Percentiles rank a stretch among this genome's conserved stretches.
Conservation (phyloP, 2,113 vertebrate genomes). For the Semicossyphus pulcher region DNA sequence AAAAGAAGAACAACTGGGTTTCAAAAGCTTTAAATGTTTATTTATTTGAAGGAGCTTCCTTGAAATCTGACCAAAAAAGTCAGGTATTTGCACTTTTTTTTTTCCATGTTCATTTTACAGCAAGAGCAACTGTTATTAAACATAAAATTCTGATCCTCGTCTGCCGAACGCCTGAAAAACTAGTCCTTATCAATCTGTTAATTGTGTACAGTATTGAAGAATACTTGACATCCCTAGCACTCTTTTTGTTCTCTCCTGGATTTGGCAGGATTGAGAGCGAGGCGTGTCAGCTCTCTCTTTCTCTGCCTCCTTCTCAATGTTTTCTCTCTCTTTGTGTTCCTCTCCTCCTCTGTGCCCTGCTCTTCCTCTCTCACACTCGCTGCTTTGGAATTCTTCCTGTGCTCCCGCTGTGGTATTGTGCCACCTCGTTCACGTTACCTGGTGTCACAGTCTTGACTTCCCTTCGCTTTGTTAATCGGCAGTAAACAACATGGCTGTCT, state of each 20-base stretch:
- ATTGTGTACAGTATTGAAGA: conserved; percentile 21
- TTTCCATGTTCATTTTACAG: background rate
- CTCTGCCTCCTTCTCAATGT: background rate
- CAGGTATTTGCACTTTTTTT: background rate
- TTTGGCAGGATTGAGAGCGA: conserved; percentile 17
- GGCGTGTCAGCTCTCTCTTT: conserved; percentile 3
- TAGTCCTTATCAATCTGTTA: background rate
- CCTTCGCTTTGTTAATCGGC: conserved; percentile 85
- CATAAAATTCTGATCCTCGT: background rate
- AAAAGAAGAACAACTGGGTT: background rate
- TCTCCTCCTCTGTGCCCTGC: conserved; percentile 9
- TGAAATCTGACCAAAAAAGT: background rate
- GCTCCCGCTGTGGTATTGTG: conserved; percentile 69
- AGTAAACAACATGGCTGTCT: conserved; percentile 86
- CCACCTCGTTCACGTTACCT: conserved; percentile 79
- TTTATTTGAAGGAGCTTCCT: background rate
- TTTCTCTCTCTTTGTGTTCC: conserved; percentile 23
- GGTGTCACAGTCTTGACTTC: conserved; percentile 82
- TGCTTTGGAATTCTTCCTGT: conserved; percentile 69
- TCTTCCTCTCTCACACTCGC: conserved; percentile 30
- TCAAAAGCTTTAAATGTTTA: background rate
- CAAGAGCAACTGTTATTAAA: background rate
- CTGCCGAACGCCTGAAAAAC: background rate
- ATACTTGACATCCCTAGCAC: background rate
- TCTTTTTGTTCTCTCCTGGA: conserved; percentile 14